Base-by-base conservation (phyloP, 1,140 invertebrate species). In the Cyphomyrmex costatus region DNA sequence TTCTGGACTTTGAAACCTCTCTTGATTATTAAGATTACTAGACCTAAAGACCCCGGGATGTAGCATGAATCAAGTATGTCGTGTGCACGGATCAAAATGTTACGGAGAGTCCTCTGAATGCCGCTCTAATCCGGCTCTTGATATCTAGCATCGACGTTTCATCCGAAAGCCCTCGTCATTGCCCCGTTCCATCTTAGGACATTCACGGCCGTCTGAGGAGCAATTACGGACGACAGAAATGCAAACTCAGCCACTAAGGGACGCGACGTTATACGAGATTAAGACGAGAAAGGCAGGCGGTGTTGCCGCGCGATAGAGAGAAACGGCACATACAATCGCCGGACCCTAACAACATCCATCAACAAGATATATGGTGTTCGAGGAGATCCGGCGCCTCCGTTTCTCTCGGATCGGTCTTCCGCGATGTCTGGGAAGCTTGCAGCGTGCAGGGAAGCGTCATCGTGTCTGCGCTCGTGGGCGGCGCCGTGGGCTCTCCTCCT, bases 321-420 rank as follows among this genome's bases (percentile, higher is more conserved):
- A 51, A 46, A 74, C 42, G 66, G 36, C 82, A 58, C 60, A 65
- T 36, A 86, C 87, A 51, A 88, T 88, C 86, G 85, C 73, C 88
- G 71, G 83, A 89, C 77, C 85, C 87, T 82, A 80, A 77, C 65
- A 74, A 66, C 90, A 91, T 91, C 89, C 89, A 91, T 91, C 90
- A 91, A 85, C 87, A 91, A 91, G 90, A 91, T 91, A 61, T 89
- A 91, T 91, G 90, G 82, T 70, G 83, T 88, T 82, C 51, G 63
- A 84, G 84, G 46, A 61, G 65, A 86, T 77, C 76, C 84, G 51
- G 65, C 71, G 71, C 7, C 73, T 30, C 46, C 51, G 19, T 42
- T 73, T 84, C 60, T 51, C 49, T 73, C 36, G 79, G 53, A 83
- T 83, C 66, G 66, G 66, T 73, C 68, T 60, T 60, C 24, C 24